phyloP scores from a whole-genome alignment of 2,888 invertebrate species.

The Stenodema calcarata region DNA sequence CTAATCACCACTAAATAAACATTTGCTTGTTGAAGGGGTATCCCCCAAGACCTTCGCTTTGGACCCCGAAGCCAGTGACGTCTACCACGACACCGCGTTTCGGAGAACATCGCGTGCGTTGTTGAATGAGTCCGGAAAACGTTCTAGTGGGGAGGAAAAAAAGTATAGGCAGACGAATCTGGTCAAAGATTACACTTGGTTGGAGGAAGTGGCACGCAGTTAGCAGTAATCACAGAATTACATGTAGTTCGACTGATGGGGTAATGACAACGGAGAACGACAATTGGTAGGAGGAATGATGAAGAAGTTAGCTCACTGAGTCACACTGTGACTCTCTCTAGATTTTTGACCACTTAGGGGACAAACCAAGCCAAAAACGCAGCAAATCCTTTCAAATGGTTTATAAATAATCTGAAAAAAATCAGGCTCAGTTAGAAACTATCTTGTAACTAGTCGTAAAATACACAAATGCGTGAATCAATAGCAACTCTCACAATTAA shows the following conservation, averaged over 20 bases:
- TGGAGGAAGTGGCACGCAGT: neutral
- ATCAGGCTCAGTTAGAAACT: no score
- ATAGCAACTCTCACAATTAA: no score
- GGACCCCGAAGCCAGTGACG: neutral
- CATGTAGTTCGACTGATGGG: neutral
- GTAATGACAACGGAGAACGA: neutral
- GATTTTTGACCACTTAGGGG: no score
- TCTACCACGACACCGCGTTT: neutral
- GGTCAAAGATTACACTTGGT: neutral
- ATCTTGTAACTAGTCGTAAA: no score
- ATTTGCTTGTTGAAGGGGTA: conserved; percentile 42
- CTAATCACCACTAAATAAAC: conserved; percentile 49
- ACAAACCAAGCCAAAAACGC: no score
- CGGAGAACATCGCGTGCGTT: conserved; percentile 16
- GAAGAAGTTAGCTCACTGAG: neutral
- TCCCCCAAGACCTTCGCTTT: neutral
- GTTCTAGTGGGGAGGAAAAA: neutral
- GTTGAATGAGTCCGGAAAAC: neutral
- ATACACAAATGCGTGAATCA: no score
- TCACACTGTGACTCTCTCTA: no score
- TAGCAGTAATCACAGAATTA: neutral
- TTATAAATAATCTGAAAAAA: no score
- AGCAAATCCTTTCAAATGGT: no score
- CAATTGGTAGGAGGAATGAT: neutral
- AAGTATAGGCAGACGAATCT: neutral